Evolutionary conservation across 92 coral and sea anemone genomes (phyloP), one percentile per base, ranked within the genome.

Genomic region (Zoanthus solanderi): DNA sequence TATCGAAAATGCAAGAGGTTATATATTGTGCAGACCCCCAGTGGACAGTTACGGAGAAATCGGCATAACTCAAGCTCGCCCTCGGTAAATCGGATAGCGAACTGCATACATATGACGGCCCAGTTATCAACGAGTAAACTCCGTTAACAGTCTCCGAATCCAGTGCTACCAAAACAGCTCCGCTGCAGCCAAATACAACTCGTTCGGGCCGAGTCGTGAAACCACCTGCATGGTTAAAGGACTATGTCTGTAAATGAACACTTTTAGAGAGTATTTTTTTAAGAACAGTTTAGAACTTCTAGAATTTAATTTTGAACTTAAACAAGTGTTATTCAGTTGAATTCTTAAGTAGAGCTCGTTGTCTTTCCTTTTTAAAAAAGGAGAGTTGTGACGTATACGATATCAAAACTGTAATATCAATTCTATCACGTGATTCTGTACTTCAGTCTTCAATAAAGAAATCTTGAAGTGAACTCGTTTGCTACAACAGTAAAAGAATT

Each of bases 31-130:
- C 34, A 82, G 73, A 58, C 77, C 46, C 34, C 17, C 5, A 31
- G 42, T 11, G 75, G 77, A 6, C 60, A 82, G 52, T 77, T 82
- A 32, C 48, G 87, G 44, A 69, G 87, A 71, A 69, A 83, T 31
- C 37, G 79, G 37, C 87, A 72, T 29, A 79, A 83, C 12, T 63
- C 78, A 9, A 79, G 68, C 45, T 23, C 48, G 1, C 13, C 69
- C 69, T 32, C 69, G 10, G 69, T 28, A 63, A 63, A 5, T 63
- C 69, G 11, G 69, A 63, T 63, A 63, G 69, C 32, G 31, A 63
- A 7, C 30, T n/a, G 1, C 69, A 18, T 63, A n/a, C 69, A 63
- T 30, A 63, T 63, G 69, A 63, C 2, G 32, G 16, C 69, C 69
- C 69, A n/a, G 32, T 63, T 63, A n/a, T 63, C 69, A 63, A 63